Percentiles rank a stretch among this genome's conserved stretches.
Evolutionary conservation across 2,888 invertebrate genomes (phyloP).

Genomic region (Heliconius aoede): DNA sequence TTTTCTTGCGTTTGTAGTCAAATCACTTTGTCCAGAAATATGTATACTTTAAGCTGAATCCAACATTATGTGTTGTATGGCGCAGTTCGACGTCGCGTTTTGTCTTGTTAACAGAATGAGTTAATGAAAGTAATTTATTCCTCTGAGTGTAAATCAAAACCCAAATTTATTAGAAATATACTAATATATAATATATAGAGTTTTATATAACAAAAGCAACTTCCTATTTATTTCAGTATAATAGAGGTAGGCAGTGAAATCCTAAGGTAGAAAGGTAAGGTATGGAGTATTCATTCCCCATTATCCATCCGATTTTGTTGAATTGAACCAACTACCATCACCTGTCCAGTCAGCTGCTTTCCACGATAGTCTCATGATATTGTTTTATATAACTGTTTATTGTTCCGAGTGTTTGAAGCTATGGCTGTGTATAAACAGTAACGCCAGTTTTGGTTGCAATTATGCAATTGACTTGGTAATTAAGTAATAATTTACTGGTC

Average conservation of each 20-base stretch:
- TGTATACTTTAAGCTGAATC: neutral
- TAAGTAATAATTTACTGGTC: neutral
- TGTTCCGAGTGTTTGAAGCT: neutral
- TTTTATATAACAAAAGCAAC: no score
- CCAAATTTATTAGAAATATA: neutral
- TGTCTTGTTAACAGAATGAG: no score
- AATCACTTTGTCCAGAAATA: no score
- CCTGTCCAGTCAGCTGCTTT: neutral
- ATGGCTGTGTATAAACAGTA: neutral
- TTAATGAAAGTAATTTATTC: no score
- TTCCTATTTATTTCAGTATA: no score
- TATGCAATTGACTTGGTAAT: neutral
- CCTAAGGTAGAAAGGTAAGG: neutral
- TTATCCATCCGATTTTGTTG: neutral
- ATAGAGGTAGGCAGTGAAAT: no score
- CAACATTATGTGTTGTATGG: neutral
- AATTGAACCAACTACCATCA: neutral
- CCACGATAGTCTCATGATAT: neutral
- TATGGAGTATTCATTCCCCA: neutral
- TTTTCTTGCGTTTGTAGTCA: no score
- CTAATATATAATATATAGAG: neutral
- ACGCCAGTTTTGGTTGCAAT: no score
- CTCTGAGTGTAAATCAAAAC: no score
- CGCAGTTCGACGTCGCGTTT: no score
- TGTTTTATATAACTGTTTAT: neutral